Percentiles rank a stretch among this genome's conserved stretches.
Evolutionary conservation across 2,113 vertebrate species (phyloP).

Genomic region (Phainopepla nitens): DNA sequence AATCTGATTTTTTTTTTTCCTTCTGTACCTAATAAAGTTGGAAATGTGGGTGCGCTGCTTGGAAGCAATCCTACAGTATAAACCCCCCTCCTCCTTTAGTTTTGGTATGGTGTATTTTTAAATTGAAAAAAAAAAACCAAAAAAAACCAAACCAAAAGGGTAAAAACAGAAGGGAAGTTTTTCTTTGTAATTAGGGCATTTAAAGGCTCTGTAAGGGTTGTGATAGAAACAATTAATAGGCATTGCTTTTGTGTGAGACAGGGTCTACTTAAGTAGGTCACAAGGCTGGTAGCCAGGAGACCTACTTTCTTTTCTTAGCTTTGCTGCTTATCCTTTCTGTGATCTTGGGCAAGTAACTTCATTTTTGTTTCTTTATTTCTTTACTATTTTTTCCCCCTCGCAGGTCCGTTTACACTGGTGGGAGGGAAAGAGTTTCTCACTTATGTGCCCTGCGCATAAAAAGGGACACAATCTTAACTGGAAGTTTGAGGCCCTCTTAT

Average conservation of each 20-base stretch:
- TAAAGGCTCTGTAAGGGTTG: background rate
- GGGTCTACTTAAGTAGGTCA: constrained; percentile 8
- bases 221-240: constrained; percentile 12
- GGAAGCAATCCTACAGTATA: background rate
- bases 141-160: background rate
- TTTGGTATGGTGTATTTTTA: background rate
- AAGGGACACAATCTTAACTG: background rate
- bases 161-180: background rate
- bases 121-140: background rate
- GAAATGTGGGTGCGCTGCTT: background rate
- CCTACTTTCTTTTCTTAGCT: background rate
- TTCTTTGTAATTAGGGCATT: constrained; percentile 10
- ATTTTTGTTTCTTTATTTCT: background rate
- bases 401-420: background rate
- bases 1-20: background rate
- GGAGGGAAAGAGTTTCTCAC: background rate
- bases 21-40: background rate
- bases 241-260: background rate
- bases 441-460: background rate
- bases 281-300: background rate
- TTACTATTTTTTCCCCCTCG: background rate
- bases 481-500: background rate
- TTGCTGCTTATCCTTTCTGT: background rate
- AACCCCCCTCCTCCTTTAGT: background rate
- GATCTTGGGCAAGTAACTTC: background rate